Percentiles rank a stretch among this genome's conserved stretches.
These are phyloP conservation scores for Pseudorasbora parva DNA, from an alignment of 2,113 vertebrate genomes.

Conservation along the genomic window DNA sequence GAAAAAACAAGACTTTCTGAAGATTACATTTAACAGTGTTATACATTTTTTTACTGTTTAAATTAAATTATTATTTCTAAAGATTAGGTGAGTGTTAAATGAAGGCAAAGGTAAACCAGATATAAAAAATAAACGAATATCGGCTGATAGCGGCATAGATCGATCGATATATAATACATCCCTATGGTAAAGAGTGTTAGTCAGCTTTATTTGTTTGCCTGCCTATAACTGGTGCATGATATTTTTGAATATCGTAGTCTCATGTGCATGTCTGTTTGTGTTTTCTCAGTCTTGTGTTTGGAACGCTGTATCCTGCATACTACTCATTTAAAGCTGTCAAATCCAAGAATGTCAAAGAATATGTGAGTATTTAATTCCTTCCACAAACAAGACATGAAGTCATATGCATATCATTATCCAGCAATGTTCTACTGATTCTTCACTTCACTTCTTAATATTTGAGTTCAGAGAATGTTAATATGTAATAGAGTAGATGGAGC, in stretches of 20 bases:
- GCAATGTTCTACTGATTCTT: neutral
- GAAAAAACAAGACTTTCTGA: neutral
- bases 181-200: no score
- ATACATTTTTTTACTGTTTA: neutral
- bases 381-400: neutral
- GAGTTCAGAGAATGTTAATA: neutral
- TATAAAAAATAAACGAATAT: neutral
- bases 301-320: constrained; percentile 87
- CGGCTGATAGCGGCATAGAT: neutral
- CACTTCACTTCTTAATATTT: constrained; percentile 5
- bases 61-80: neutral
- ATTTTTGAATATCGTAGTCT: neutral
- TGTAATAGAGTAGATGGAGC: neutral
- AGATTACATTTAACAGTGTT: neutral
- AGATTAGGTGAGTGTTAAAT: neutral
- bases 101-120: neutral
- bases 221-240: neutral
- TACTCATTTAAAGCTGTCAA: constrained; percentile 90
- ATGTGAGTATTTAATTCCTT: constrained; percentile 77
- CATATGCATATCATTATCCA: neutral
- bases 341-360: constrained; percentile 90
- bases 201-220: constrained; percentile 5
- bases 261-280: neutral
- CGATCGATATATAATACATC: no score
- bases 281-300: constrained; percentile 81